Evolutionary conservation across 2,797 vertebrate genomes (phyloP).

Genomic region (Pogoniulus pusillus): DNA sequence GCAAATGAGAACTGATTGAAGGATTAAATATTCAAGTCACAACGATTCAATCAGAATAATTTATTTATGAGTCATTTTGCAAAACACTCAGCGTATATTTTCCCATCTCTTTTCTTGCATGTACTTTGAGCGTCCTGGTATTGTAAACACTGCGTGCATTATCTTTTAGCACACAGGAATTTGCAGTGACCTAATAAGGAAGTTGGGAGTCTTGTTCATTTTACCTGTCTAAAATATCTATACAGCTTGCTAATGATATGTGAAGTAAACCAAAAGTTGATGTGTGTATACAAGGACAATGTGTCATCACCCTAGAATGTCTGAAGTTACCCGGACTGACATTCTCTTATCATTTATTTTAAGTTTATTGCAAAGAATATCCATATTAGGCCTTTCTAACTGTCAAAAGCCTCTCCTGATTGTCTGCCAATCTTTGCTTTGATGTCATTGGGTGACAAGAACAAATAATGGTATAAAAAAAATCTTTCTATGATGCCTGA

Average conservation of each 20-base stretch:
- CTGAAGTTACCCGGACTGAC: neutral
- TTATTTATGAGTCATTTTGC: constrained; percentile 73
- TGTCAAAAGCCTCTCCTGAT: constrained; percentile 57
- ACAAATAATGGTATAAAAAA: constrained; percentile 46
- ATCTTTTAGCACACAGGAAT: constrained; percentile 45
- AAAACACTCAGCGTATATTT: constrained; percentile 61
- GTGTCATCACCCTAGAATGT: neutral
- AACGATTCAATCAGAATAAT: constrained; percentile 64
- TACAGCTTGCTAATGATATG: neutral
- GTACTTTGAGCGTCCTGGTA: constrained; percentile 47
- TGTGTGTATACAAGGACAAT: neutral
- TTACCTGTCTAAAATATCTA: neutral
- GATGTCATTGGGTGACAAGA: neutral
- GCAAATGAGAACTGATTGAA: constrained; percentile 15
- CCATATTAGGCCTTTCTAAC: neutral
- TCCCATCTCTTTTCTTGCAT: constrained; percentile 52
- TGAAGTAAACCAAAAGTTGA: neutral
- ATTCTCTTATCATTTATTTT: neutral
- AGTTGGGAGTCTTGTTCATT: neutral
- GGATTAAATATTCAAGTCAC: constrained; percentile 32
- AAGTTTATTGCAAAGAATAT: constrained; percentile 47
- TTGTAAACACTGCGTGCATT: constrained; percentile 59
- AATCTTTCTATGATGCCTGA: neutral
- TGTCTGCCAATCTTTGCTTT: constrained; percentile 51
- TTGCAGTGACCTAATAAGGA: constrained; percentile 35